Conservation (phyloP, 2,888 invertebrate genomes). For the Caenorhabditis wallacei region DNA sequence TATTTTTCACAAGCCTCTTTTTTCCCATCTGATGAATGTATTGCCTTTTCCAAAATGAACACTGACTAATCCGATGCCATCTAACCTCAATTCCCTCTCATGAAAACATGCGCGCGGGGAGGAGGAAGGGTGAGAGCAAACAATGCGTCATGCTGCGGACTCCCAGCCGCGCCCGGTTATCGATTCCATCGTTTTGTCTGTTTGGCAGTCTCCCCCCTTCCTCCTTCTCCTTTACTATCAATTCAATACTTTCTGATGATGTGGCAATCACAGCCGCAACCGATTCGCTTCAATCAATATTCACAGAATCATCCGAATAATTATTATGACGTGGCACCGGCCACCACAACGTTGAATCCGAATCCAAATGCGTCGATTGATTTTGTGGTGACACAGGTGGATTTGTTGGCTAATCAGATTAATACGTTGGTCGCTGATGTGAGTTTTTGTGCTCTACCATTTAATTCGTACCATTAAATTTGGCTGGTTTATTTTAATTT, state of each 20-base stretch:
- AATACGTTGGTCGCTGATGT: slow-evolving; percentile 53
- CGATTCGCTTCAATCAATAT: slow-evolving; percentile 46
- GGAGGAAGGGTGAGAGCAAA: slow-evolving; percentile 38
- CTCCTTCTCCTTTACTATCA: slow-evolving; percentile 12
- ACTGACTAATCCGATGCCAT: slow-evolving; percentile 48
- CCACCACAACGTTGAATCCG: slow-evolving; percentile 53
- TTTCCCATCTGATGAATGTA: neutral
- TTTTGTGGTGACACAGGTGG: slow-evolving; percentile 73
- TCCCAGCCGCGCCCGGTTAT: slow-evolving; percentile 40
- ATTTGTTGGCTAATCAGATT: slow-evolving; percentile 53
- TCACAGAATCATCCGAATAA: slow-evolving; percentile 10
- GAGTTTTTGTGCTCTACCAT: too few relatives aligned
- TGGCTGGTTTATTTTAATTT: too few relatives aligned
- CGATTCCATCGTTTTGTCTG: slow-evolving; percentile 29
- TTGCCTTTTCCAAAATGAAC: slow-evolving; percentile 10
- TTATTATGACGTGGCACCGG: slow-evolving; percentile 13
- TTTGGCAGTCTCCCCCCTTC: slow-evolving; percentile 20
- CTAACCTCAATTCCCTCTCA: slow-evolving; percentile 10
- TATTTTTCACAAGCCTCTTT: neutral
- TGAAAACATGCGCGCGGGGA: slow-evolving; percentile 52
- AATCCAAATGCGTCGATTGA: slow-evolving; percentile 76
- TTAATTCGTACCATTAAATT: too few relatives aligned
- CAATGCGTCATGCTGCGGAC: slow-evolving; percentile 63
- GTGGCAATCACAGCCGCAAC: slow-evolving; percentile 56
- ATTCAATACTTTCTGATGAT: slow-evolving; percentile 17